These are phyloP conservation scores for Cerastis leucographa DNA, from an alignment of 2,888 invertebrate genomes.

Conservation along the genomic window DNA sequence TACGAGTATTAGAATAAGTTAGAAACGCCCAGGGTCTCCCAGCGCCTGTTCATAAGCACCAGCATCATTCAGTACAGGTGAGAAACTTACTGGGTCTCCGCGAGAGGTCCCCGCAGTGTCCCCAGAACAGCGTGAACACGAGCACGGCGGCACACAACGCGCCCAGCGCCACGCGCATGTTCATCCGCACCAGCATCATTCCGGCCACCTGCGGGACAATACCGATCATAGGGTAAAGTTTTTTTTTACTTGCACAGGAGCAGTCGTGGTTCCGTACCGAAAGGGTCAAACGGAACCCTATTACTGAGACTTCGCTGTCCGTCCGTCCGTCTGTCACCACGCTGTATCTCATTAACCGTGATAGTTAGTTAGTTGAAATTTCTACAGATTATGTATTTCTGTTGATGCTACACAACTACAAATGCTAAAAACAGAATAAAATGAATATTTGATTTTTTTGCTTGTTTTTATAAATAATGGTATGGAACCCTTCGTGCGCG, in stretches of 20 bases:
- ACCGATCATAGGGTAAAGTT: neutral
- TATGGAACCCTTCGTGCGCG: too few relatives aligned
- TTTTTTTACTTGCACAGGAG: neutral
- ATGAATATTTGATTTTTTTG: too few relatives aligned
- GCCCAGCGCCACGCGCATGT: constrained; percentile 94
- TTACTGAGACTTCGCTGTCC: too few relatives aligned
- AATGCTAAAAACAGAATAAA: too few relatives aligned
- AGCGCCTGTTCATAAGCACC: neutral
- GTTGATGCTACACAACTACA: too few relatives aligned
- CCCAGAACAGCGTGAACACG: constrained; percentile 94
- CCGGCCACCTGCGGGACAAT: constrained; percentile 69
- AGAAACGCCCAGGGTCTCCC: neutral
- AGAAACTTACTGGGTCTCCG: constrained; percentile 79
- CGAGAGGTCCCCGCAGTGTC: constrained; percentile 92
- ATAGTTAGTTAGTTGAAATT: too few relatives aligned
- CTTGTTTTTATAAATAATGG: too few relatives aligned
- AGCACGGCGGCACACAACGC: constrained; percentile 92
- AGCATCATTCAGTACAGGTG: neutral
- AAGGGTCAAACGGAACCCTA: too few relatives aligned
- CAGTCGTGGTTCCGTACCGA: too few relatives aligned
- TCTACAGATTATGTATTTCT: too few relatives aligned
- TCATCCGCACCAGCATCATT: constrained; percentile 94
- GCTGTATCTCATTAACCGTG: too few relatives aligned
- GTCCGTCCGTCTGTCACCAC: too few relatives aligned
- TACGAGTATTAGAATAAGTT: neutral